Conservation (phyloP, 2,113 vertebrate species). For the Ptilorrhoa leucosticta region DNA sequence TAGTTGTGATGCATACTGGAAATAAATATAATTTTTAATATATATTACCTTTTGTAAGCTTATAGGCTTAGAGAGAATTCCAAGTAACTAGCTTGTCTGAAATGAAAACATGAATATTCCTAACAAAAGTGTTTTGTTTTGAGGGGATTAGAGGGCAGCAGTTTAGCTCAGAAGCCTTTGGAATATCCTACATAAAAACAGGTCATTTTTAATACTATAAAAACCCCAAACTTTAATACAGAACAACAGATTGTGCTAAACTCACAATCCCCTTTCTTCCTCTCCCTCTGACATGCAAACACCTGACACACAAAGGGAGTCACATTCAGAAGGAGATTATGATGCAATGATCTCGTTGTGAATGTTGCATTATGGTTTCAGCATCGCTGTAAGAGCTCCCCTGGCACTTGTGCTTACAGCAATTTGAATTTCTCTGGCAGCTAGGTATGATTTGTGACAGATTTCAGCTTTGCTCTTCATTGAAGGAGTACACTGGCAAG, state of each 20-base stretch:
- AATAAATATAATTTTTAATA: slow-evolving; percentile 8
- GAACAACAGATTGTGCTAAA: slow-evolving; percentile 46
- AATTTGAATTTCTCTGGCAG: slow-evolving; percentile 73
- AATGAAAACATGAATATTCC: slow-evolving; percentile 8
- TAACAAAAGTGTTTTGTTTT: slow-evolving; percentile 13
- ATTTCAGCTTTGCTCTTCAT: slow-evolving; percentile 69
- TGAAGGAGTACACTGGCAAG: slow-evolving; percentile 55
- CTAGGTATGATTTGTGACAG: slow-evolving; percentile 74
- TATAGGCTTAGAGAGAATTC: slow-evolving; percentile 11
- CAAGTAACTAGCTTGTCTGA: slow-evolving; percentile 30
- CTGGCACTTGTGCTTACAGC: slow-evolving; percentile 68
- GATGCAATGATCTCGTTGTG: slow-evolving; percentile 72
- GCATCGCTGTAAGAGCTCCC: slow-evolving; percentile 67
- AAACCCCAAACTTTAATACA: neutral
- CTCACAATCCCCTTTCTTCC: slow-evolving; percentile 18
- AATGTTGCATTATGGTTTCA: slow-evolving; percentile 69
- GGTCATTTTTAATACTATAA: slow-evolving; percentile 4
- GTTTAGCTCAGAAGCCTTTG: slow-evolving; percentile 18
- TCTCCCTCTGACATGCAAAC: slow-evolving; percentile 51
- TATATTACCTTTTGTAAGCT: slow-evolving; percentile 12
- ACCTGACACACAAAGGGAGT: slow-evolving; percentile 60
- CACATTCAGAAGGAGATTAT: slow-evolving; percentile 69
- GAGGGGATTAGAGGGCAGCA: slow-evolving; percentile 9
- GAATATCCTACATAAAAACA: neutral
- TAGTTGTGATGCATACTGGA: neutral